A percentile compares a stretch with the other conserved stretches of the same genome.
Evolutionary conservation across 2,797 vertebrate genomes (phyloP).

Genomic region (Morelia viridis): DNA sequence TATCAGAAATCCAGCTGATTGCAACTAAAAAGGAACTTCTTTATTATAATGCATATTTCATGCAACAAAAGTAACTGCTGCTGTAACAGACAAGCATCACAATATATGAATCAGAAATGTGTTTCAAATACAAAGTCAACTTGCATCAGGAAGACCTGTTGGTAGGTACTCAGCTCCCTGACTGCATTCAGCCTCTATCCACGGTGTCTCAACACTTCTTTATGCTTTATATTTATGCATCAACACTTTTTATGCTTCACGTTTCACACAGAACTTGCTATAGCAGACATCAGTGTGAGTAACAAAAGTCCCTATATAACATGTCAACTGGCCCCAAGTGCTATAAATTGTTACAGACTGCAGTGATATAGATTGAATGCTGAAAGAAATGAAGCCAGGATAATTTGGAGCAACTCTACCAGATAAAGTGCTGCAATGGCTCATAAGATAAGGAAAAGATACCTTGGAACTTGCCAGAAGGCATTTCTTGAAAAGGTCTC

Average conservation of each 20-base stretch:
- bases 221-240: neutral
- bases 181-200: neutral
- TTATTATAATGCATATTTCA: neutral
- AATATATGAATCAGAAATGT: neutral
- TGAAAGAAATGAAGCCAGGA: neutral
- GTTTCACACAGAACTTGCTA: conserved; percentile 3
- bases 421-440: neutral
- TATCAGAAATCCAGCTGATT: neutral
- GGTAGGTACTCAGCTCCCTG: neutral
- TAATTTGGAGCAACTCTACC: neutral
- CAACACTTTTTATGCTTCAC: neutral
- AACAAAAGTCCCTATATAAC: neutral
- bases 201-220: neutral
- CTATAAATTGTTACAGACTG: neutral
- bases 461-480: neutral
- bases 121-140: neutral
- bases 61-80: neutral
- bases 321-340: neutral
- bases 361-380: neutral
- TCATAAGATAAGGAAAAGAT: neutral
- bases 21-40: neutral
- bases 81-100: neutral
- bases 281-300: neutral
- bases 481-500: neutral
- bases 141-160: neutral